A percentile compares a stretch with the other conserved stretches of the same genome.
Evolutionary conservation across 1,140 invertebrate genomes (phyloP).

Genomic region (Archegozetes longisetosus): DNA sequence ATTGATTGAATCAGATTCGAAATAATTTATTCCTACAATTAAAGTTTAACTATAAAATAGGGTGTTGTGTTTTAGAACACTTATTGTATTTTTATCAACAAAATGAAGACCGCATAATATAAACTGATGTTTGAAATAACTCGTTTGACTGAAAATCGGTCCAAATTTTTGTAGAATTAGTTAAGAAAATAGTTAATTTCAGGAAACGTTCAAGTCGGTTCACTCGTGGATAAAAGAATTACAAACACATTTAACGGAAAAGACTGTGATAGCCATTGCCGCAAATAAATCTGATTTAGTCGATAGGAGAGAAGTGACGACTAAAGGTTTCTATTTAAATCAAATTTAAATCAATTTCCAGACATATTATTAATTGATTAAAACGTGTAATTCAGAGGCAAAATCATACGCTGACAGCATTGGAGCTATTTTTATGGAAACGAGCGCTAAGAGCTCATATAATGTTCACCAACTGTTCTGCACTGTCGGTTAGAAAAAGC

Average conservation of each 20-base stretch:
- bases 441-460: slow-evolving; percentile 21
- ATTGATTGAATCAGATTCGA: too few species aligned
- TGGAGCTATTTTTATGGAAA: slow-evolving; percentile 24
- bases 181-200: too few species aligned
- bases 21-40: too few species aligned
- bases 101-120: too few species aligned
- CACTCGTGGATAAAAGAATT: slow-evolving; percentile 32
- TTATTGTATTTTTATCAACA: too few species aligned
- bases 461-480: slow-evolving; percentile 13
- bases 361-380: neutral
- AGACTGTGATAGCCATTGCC: slow-evolving; percentile 31
- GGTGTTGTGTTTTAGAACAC: too few species aligned
- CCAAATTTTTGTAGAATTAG: too few species aligned
- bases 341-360: slow-evolving; percentile 5
- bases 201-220: slow-evolving; percentile 27
- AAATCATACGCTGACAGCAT: slow-evolving; percentile 22
- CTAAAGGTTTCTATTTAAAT: slow-evolving; percentile 18
- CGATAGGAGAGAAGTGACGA: slow-evolving; percentile 18
- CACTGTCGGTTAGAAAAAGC: neutral
- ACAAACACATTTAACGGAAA: slow-evolving; percentile 26
- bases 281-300: slow-evolving; percentile 33
- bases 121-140: too few species aligned
- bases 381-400: slow-evolving; percentile 18
- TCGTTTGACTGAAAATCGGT: too few species aligned
- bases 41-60: too few species aligned